These are phyloP conservation scores for Tragulus kanchil DNA, from an alignment of 2,113 vertebrate species.

Conservation along the genomic window DNA sequence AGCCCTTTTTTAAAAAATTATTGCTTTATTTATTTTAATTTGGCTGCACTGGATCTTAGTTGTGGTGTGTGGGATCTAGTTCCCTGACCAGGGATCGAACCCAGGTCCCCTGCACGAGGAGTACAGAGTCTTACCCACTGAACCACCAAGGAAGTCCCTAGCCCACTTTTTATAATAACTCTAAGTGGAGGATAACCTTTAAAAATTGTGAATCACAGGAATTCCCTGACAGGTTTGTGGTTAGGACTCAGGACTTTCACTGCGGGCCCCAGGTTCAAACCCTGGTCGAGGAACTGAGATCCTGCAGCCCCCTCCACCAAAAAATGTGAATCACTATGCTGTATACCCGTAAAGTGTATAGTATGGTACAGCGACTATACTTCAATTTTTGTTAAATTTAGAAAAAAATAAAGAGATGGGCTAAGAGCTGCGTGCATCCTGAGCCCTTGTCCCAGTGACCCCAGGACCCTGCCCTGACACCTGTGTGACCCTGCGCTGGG, in stretches of 20 bases:
- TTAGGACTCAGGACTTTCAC: background rate
- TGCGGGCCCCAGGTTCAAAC: background rate
- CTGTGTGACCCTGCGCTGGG: background rate
- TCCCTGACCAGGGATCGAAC: too few species aligned
- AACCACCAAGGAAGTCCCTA: too few species aligned
- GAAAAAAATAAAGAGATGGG: background rate
- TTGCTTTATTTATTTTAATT: too few species aligned
- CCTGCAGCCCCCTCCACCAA: fast-evolving
- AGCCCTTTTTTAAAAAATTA: background rate
- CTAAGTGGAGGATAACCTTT: background rate
- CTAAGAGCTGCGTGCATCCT: background rate
- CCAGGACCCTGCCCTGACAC: background rate
- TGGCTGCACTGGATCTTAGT: too few species aligned
- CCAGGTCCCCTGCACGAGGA: too few species aligned
- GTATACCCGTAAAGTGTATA: background rate
- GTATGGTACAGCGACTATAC: background rate
- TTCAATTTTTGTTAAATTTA: background rate
- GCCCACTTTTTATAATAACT: background rate
- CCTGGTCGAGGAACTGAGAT: background rate
- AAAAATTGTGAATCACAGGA: background rate
- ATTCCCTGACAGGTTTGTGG: background rate
- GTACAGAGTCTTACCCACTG: too few species aligned
- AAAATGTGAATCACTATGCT: background rate
- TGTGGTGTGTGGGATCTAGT: too few species aligned
- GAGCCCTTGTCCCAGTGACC: background rate